Evolutionary conservation across 1,140 invertebrate genomes (phyloP), one percentile per base, ranked within the genome.

Genomic region (Adoxophyes honmai): DNA sequence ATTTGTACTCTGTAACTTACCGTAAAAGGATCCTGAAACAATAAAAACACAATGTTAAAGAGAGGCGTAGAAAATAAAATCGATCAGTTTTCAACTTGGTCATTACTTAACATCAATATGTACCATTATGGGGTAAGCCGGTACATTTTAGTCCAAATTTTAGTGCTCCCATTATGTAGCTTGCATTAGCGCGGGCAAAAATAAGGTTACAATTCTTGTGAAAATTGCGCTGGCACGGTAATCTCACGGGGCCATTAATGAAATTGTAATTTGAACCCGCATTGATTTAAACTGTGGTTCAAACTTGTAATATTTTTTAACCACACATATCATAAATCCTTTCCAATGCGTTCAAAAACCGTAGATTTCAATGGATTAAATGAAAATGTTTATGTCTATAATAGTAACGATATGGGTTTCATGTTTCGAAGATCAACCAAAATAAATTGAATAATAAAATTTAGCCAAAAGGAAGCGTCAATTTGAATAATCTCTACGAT

Each of bases 11-110:
- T n/a, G n/a, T n/a, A 18, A 64, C 82, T 77, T 73, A 84, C 82
- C 82, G 82, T 84, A 59, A 86, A 86, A 2, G 83, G 81, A 72
- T 86, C 83, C 83, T 86, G 83, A 70, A 86, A 86, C 83, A 82
- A 86, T 64, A 55, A 52, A 70, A 73, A 70, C n/a, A 59, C 56
- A 54, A 59, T 16, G 21, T 52, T 38, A 57, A 35, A 39, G 9
- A 1, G 42, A 0, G 56, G 33, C 14, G 11, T 14, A 11, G 14
- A 53, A 35, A 53, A 34, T 13, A 35, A 53, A 34, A 53, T 53
- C 14, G 52, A 16, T 53, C 10, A 16, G 52, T 53, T 16, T 35
- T 18, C 14, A 16, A 6, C 52, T 53, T 13, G n/a, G 13, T 16
- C 28, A 35, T 36, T 53, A 53, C 14, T 53, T 53, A 36, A 18